Percentiles rank a stretch among this genome's conserved stretches.
phyloP scores from a whole-genome alignment of 2,113 vertebrate species.

The Microcebus lehilahytsara region DNA sequence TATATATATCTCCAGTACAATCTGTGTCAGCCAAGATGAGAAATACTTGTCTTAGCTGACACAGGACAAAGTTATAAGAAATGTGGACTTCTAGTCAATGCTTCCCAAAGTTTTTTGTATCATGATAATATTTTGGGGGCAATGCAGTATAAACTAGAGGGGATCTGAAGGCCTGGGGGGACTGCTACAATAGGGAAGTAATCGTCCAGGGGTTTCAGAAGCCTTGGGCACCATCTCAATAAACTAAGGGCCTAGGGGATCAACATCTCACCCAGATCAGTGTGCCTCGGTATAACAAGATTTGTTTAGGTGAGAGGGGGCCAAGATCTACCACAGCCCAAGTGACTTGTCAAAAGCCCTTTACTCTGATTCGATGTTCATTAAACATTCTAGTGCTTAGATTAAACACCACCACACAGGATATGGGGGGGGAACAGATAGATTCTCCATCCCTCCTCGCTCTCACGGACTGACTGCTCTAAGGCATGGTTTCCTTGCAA shows the following conservation, averaged over 20 bases:
- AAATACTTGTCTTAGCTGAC: neutral
- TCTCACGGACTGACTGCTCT: neutral
- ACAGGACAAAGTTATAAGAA: neutral
- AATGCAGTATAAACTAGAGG: neutral
- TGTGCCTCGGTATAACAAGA: neutral
- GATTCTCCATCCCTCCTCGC: neutral
- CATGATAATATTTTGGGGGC: neutral
- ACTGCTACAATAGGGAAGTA: neutral
- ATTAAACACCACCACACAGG: neutral
- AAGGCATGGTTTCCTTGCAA: neutral
- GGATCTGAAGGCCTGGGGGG: neutral
- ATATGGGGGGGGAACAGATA: neutral
- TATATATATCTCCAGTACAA: neutral
- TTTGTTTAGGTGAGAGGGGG: neutral
- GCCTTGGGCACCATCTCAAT: neutral
- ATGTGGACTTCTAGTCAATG: neutral
- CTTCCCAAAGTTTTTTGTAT: neutral
- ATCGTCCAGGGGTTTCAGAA: neutral
- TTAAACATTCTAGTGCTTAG: neutral
- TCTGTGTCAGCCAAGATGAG: too few relatives aligned
- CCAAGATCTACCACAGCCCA: neutral
- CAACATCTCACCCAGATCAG: neutral
- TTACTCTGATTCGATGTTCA: neutral
- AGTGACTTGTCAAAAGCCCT: neutral
- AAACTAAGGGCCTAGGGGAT: neutral